Conservation (phyloP, 2,113 vertebrate species). For the Centropus unirufus region DNA sequence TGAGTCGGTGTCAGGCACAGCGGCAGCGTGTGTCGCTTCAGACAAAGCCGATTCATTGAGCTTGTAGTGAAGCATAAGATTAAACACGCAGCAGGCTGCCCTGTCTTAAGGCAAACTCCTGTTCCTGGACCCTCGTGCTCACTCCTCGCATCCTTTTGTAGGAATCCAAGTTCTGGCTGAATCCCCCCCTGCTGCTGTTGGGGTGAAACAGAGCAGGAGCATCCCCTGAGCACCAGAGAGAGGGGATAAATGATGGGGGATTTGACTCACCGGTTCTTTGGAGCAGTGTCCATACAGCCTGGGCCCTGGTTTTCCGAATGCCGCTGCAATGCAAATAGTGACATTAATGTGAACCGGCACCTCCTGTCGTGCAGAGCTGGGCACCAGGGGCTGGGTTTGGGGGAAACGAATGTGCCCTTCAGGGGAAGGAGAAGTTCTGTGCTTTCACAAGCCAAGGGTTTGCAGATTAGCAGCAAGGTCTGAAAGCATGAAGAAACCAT, state of each 20-base stretch:
- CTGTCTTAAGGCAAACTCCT: neutral
- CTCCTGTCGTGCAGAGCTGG: neutral
- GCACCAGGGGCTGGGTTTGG: neutral
- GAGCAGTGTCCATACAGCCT: rapidly evolving
- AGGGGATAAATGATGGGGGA: neutral
- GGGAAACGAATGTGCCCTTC: neutral
- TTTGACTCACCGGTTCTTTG: no score
- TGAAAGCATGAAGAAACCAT: neutral
- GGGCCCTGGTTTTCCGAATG: neutral
- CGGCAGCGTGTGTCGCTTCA: neutral
- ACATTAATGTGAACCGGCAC: rapidly evolving
- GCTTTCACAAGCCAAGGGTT: neutral
- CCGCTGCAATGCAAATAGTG: neutral
- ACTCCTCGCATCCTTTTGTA: neutral
- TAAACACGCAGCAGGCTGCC: neutral
- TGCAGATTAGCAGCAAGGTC: neutral
- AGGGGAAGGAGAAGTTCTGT: neutral
- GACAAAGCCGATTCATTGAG: neutral
- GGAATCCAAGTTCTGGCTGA: neutral
- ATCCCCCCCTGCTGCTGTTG: neutral
- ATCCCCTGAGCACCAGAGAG: neutral
- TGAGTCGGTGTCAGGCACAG: neutral
- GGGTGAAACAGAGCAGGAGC: neutral
- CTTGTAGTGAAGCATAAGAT: neutral
- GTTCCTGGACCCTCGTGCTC: neutral